Evolutionary conservation across 2,113 vertebrate genomes (phyloP), one percentile per base, ranked within the genome.

Genomic region (Marmota monax): DNA sequence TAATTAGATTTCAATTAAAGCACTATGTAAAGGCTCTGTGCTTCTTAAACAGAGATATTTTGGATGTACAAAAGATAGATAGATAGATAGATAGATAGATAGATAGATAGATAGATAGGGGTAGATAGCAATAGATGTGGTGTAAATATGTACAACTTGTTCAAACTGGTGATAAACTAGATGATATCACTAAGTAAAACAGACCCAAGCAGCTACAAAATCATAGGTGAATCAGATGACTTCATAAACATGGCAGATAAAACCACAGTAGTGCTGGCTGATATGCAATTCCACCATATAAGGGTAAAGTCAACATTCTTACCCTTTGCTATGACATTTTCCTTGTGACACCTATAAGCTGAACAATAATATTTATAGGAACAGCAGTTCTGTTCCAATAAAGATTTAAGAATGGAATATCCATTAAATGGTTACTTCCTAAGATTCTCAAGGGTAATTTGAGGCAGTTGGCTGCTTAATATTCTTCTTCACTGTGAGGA

Each of bases 1-100:
- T 94, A 97, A 96, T 92, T 96, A 93, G 93, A 96, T 94, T 95
- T 79, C 56, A 90, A 80, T 90, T 72, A 37, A 32, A 91, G 67
- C 69, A 63, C 25, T 89, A 76, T 80, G 94, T 94, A 96, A 96
- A 95, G 86, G 65, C 39, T 72, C 65, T 95, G 51, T 86, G 20
- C 29, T 95, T 18, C 53, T 76, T 63, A 76, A 32, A 42, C 10
- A 87, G 14, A 77, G 12, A 85, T 11, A 65, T 72, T 94, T 93
- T 37, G 20, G 58, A 72, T 56, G 73, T 22, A 76, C 3, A 58
- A 20, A 61, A 51, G 45, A 67, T 32, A 63, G 29, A 42, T 7
- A 27, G 16, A 82, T 34, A 45, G 53, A 48, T 1, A 32, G n/a
- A 65, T 2, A 58, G 61, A 63, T 34, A n/a, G 29, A 79, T 34